Percentiles rank a stretch among this genome's conserved stretches.
Evolutionary conservation across 2,113 vertebrate genomes (phyloP).

Genomic region (Paradoxurus hermaphroditus): DNA sequence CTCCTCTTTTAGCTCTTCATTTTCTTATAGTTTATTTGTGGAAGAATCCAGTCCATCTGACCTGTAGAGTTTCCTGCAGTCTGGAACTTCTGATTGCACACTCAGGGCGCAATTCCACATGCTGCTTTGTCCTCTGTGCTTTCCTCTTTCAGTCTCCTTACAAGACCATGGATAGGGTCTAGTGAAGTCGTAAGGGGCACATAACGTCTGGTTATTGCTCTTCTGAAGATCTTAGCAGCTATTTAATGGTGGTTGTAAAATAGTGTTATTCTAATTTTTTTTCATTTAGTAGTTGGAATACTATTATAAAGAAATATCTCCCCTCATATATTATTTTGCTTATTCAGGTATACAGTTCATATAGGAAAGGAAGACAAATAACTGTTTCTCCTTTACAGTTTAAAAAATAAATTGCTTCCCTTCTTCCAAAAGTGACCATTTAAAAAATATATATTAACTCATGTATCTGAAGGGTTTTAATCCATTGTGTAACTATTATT

Average conservation of each 20-base stretch:
- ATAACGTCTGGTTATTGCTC: neutral
- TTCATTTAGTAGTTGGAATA: neutral
- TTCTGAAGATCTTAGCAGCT: neutral
- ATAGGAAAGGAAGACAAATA: neutral
- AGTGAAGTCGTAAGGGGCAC: neutral
- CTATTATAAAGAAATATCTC: neutral
- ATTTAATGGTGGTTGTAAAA: neutral
- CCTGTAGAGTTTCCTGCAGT: neutral
- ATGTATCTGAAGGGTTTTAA: neutral
- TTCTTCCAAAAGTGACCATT: neutral
- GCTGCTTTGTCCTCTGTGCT: neutral
- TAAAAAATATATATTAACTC: neutral
- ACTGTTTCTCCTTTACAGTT: neutral
- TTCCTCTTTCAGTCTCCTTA: neutral
- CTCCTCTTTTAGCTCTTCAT: neutral
- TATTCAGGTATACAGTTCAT: neutral
- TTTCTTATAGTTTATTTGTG: neutral
- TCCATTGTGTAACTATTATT: neutral
- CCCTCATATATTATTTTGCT: neutral
- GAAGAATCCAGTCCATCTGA: neutral
- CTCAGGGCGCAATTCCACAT: neutral
- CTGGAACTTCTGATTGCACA: neutral
- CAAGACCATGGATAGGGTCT: neutral
- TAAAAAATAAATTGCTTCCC: neutral
- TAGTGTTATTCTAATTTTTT: neutral